phyloP scores from a whole-genome alignment of 2,888 invertebrate genomes.

The Dyspetes luteomarginatus region DNA sequence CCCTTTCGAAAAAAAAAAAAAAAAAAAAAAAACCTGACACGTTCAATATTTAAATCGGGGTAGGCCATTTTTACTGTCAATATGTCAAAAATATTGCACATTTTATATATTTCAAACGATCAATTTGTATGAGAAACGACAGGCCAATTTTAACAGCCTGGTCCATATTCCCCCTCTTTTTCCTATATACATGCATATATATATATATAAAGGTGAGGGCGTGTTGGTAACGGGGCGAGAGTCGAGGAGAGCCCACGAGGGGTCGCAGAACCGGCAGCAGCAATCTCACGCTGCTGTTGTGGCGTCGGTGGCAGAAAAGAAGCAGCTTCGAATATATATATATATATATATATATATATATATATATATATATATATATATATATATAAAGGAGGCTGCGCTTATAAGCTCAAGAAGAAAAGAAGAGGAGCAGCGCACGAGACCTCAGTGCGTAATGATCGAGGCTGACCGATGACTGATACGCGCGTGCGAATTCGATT shows the following conservation, averaged over 20 bases:
- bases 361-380: too few species aligned
- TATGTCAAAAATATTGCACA: too few species aligned
- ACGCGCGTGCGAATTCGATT: constrained; percentile 67
- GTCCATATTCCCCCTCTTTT: too few species aligned
- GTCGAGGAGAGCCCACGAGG: constrained; percentile 33
- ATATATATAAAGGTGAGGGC: constrained; percentile 33
- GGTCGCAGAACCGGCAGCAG: constrained; percentile 46
- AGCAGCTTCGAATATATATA: constrained; percentile 6
- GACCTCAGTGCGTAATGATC: constrained; percentile 60
- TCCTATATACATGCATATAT: constrained; percentile 5
- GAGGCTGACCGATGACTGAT: constrained; percentile 65
- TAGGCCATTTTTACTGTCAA: too few species aligned
- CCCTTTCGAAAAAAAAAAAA: too few species aligned
- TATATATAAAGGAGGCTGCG: constrained; percentile 36
- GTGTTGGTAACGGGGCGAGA: constrained; percentile 39
- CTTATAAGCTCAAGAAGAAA: constrained; percentile 19
- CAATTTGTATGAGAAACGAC: too few species aligned
- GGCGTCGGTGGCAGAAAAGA: constrained; percentile 22
- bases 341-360: too few species aligned
- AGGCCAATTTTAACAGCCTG: too few species aligned
- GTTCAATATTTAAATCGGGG: too few species aligned
- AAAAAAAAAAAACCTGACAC: too few species aligned
- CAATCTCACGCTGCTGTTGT: neutral
- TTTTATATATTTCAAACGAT: too few species aligned
- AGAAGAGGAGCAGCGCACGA: constrained; percentile 32